Evolutionary conservation across 2,113 vertebrate genomes (phyloP), one percentile per base, ranked within the genome.

Genomic region (Brienomyrus longianalis): DNA sequence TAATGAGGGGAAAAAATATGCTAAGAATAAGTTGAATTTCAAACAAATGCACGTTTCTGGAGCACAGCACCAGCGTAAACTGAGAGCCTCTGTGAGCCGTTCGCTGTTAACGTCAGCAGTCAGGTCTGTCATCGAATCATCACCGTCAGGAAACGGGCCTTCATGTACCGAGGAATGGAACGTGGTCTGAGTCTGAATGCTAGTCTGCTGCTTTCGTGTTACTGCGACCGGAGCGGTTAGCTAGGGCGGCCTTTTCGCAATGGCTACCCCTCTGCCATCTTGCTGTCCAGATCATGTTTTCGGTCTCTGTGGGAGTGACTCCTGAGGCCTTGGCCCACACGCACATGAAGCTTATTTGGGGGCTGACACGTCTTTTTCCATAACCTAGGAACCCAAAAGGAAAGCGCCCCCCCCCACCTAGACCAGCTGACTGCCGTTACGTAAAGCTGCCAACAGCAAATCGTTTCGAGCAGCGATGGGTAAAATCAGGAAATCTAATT

Each of bases 401-500:
- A 54, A 86, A 52, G 9, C 4, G 1, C 11, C 50, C 50, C 48
- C 48, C 84, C 23, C 27, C 31, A 31, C 47, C 83, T 4, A n/a
- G 8, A 35, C 3, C 23, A 7, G 23, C 39, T 31, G 83, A 11
- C 66, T 45, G 11, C 43, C 35, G 17, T 86, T 88, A 83, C 86
- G 87, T 88, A 83, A 70, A 83, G 86, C 43, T 23, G 77, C 47
- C 45, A 88, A 48, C 23, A 35, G 87, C 45, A 21, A 87, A 80
- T 88, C 70, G 21, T 80, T 19, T 51, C 51, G 47, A 87, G 70
- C 85, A 45, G 70, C 31, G 84, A 88, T 11, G 86, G 87, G 43
- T 54, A 66, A 87, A 88, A 51, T 54, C 21, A 23, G 77, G 74
- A 83, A 91, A 89, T 89, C 39, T 83, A 10, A 89, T 83, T 50